Conservation (phyloP, 2,888 invertebrate genomes). For the Seira ritae region DNA sequence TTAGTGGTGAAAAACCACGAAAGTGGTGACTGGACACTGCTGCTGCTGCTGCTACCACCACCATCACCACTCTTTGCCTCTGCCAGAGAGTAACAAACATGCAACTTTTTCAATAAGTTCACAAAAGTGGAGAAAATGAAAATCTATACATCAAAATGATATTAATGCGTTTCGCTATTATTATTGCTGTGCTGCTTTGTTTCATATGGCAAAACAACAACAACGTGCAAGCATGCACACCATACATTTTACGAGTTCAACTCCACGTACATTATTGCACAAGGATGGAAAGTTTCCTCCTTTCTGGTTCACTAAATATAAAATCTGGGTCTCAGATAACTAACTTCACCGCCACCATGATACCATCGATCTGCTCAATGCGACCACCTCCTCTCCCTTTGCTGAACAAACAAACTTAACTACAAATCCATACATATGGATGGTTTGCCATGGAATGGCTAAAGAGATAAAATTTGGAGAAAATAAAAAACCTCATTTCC, state of each 20-base stretch:
- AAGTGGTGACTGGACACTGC: background rate
- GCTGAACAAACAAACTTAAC: background rate
- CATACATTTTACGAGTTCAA: background rate
- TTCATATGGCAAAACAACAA: background rate
- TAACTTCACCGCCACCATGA: slow-evolving; percentile 51
- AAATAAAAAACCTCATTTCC: background rate
- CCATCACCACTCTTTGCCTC: background rate
- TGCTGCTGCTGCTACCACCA: background rate
- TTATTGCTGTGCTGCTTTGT: background rate
- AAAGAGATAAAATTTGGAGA: slow-evolving; percentile 1
- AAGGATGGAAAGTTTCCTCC: slow-evolving; percentile 28
- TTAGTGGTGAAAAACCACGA: slow-evolving; percentile 4
- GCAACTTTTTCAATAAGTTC: slow-evolving; percentile 11
- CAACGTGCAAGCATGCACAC: background rate
- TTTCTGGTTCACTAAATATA: slow-evolving; percentile 57
- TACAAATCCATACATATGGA: background rate
- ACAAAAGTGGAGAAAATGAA: slow-evolving; percentile 29
- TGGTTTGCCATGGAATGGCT: background rate
- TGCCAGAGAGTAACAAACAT: background rate
- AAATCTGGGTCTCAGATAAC: slow-evolving; percentile 61
- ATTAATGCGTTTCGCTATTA: slow-evolving; percentile 32
- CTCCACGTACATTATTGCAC: slow-evolving; percentile 7
- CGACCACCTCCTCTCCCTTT: slow-evolving; percentile 28
- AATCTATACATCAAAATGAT: slow-evolving; percentile 53
- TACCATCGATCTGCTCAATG: slow-evolving; percentile 58